Percentiles rank a stretch among this genome's conserved stretches.
phyloP scores from a whole-genome alignment of 1,140 invertebrate genomes.

The Caligus rogercresseyi region DNA sequence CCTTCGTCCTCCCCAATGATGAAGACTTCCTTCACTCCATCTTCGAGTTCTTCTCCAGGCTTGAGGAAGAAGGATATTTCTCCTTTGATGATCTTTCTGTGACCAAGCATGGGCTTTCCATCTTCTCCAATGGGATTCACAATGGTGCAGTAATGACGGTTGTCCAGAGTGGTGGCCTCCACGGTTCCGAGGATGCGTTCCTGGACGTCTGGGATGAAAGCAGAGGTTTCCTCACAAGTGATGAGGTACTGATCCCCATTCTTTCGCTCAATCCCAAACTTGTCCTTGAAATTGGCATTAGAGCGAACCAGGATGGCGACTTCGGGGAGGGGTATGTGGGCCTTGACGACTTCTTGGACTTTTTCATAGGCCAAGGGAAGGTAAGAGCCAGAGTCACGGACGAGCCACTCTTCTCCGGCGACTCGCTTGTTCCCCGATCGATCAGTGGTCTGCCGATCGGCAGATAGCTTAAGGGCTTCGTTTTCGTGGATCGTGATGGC shows the following conservation, averaged over 20 bases:
- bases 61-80: no score
- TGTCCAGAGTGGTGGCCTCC: slow-evolving; percentile 33
- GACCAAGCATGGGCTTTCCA: no score
- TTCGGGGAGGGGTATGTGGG: slow-evolving; percentile 24
- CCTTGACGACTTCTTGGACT: slow-evolving; percentile 30
- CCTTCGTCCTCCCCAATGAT: slow-evolving; percentile 36
- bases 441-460: slow-evolving; percentile 32
- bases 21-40: no score
- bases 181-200: slow-evolving; percentile 34
- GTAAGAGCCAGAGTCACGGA: slow-evolving; percentile 34
- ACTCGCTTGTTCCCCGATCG: slow-evolving; percentile 30
- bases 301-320: slow-evolving; percentile 34
- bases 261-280: slow-evolving; percentile 31
- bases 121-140: slow-evolving; percentile 34
- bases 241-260: slow-evolving; percentile 39
- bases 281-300: slow-evolving; percentile 33
- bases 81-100: no score
- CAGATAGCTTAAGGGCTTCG: slow-evolving; percentile 33
- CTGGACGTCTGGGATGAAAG: slow-evolving; percentile 36
- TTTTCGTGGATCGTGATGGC: slow-evolving; percentile 33
- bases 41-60: no score
- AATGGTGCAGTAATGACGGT: slow-evolving; percentile 35
- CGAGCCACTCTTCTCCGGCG: slow-evolving; percentile 36
- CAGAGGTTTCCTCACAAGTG: slow-evolving; percentile 32
- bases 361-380: slow-evolving; percentile 37